Conservation (phyloP, 2,113 vertebrate genomes). For the Choloepus hoffmanni region DNA sequence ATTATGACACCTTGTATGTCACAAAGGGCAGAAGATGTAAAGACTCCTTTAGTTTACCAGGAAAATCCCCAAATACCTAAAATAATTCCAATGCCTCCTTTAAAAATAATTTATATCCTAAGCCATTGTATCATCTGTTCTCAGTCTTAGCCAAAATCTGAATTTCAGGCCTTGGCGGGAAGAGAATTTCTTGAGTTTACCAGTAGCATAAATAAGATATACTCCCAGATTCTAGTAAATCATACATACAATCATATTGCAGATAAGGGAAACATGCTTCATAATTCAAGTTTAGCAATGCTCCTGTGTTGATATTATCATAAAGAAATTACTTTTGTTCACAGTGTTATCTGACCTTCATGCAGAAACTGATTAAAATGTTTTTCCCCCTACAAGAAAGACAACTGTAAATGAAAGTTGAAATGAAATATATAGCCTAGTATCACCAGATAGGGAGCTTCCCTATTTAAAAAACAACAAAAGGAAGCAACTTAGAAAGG, state of each 20-base stretch:
- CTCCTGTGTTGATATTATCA: constrained; percentile 81
- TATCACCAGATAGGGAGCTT: constrained; percentile 20
- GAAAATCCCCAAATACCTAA: constrained; percentile 18
- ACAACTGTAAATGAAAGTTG: constrained; percentile 77
- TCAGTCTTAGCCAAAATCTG: constrained; percentile 52
- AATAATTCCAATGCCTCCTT: not conserved
- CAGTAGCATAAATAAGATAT: constrained; percentile 68
- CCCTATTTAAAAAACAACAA: constrained; percentile 32
- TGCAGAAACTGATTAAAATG: constrained; percentile 77
- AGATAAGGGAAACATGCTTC: constrained; percentile 75
- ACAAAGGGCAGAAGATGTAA: constrained; percentile 24
- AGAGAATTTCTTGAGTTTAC: constrained; percentile 60
- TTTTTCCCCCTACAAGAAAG: constrained; percentile 63
- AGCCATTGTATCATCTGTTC: constrained; percentile 50
- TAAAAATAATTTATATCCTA: constrained; percentile 52
- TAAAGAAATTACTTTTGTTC: constrained; percentile 82
- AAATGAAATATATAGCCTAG: constrained; percentile 75
- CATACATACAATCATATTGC: constrained; percentile 59
- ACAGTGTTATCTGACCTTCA: constrained; percentile 81
- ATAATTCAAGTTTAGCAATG: constrained; percentile 73
- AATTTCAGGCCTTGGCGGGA: constrained; percentile 29
- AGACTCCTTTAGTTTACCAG: constrained; percentile 17
- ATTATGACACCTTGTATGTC: constrained; percentile 1
- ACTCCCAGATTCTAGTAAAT: constrained; percentile 71
- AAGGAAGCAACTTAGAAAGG: constrained; percentile 55